Evolutionary conservation across 2,113 vertebrate species (phyloP).

Genomic region (Enhydra lutris): DNA sequence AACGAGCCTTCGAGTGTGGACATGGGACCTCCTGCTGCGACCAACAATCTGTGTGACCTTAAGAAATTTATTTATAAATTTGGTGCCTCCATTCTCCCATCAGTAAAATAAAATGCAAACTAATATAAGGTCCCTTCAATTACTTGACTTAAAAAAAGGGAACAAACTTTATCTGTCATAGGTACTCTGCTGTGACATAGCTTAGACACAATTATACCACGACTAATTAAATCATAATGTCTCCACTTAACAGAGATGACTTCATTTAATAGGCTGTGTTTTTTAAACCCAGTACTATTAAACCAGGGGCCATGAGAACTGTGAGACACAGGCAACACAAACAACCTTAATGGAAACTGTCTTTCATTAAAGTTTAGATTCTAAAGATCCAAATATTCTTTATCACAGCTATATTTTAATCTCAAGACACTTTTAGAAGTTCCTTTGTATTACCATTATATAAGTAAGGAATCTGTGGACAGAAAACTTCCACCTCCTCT

Average conservation of each 20-base stretch:
- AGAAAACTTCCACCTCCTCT: slow-evolving; percentile 27
- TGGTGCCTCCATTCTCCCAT: neutral
- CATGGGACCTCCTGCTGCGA: neutral
- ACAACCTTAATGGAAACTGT: neutral
- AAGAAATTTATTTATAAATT: neutral
- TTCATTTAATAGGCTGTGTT: neutral
- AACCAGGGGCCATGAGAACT: neutral
- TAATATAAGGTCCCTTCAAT: neutral
- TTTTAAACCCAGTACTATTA: neutral
- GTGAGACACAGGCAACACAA: neutral
- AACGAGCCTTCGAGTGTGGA: neutral
- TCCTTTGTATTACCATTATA: neutral
- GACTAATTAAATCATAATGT: neutral
- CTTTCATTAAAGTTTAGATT: neutral
- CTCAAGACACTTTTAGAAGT: slow-evolving; percentile 12
- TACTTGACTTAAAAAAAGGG: neutral
- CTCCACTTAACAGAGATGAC: neutral
- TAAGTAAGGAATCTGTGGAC: neutral
- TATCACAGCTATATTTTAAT: neutral
- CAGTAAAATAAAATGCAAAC: neutral
- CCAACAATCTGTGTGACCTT: neutral
- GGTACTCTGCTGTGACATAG: neutral
- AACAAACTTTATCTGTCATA: neutral
- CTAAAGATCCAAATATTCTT: slow-evolving; percentile 23
- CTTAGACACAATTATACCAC: neutral